Evolutionary conservation across 2,888 invertebrate species (phyloP).

Genomic region (Carabus problematicus): DNA sequence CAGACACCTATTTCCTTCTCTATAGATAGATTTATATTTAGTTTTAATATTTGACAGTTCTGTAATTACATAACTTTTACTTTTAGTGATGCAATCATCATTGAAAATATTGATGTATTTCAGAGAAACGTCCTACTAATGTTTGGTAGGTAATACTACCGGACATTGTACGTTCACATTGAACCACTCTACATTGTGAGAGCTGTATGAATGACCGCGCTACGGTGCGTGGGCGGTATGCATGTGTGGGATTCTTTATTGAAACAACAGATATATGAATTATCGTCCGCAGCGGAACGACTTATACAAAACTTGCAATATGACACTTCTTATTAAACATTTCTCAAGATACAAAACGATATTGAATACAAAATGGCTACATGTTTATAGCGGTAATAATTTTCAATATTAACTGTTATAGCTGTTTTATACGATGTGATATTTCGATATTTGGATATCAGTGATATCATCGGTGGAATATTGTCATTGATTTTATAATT

Average conservation of each 20-base stretch:
- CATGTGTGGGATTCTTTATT: constrained; percentile 15
- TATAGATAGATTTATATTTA: too few species aligned
- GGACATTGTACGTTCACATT: not conserved
- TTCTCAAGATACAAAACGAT: constrained; percentile 6
- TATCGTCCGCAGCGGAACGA: not conserved
- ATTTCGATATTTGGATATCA: constrained; percentile 16
- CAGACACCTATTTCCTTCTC: too few species aligned
- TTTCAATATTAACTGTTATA: constrained; percentile 11
- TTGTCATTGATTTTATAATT: constrained; percentile 12
- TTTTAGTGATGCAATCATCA: too few species aligned
- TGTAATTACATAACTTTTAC: too few species aligned
- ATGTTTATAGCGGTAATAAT: constrained; percentile 5
- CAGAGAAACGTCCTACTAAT: too few species aligned
- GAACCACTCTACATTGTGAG: not conserved
- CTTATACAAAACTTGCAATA: constrained; percentile 4
- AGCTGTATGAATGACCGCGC: not conserved
- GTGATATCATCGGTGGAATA: constrained; percentile 12
- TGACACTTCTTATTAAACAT: constrained; percentile 15
- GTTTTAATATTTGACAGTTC: too few species aligned
- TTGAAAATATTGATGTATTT: too few species aligned
- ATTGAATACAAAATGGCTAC: constrained; percentile 14
- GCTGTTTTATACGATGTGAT: constrained; percentile 8
- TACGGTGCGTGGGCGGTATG: constrained; percentile 1
- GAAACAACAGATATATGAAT: constrained; percentile 24
- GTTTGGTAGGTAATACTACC: too few species aligned